Evolutionary conservation across 2,888 invertebrate genomes (phyloP), one percentile per base, ranked within the genome.

Genomic region (Marasmarcha lunaedactyla): DNA sequence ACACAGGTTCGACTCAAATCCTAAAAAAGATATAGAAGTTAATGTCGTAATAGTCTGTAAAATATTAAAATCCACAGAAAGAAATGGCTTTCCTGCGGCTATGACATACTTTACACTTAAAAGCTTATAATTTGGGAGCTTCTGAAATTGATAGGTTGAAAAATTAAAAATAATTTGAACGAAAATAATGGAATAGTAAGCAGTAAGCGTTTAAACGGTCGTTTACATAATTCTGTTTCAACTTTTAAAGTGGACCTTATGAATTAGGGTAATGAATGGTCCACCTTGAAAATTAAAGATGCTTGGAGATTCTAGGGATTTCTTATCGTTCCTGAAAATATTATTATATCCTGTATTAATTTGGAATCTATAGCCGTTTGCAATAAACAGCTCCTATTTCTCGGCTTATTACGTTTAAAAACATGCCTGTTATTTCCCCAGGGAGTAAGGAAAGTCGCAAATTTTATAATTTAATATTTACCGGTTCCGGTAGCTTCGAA

Each of bases 401-500:
- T 30, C 11, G 10, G 9, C 66, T 71, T 73, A 64, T 68, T 70
- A 57, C 57, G 69, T 74, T 78, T 71, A 70, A 71, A 77, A 79
- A 74, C 71, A 65, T 46, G 60, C 57, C 63, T 58, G 61, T 71
- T 73, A 78, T 79, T 79, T 78, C 79, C 79, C 81, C 20, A 6
- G 73, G 72, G 79, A 61, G 45, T 48, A 42, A 47, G 55, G 54
- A 59, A 68, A 67, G 76, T 78, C 77, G 74, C 73, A 58, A 68
- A 60, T 69, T 73, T 74, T 65, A 70, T 76, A 79, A 81, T 72
- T 78, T 77, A 76, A 73, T 79, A 79, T 78, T 66, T 67, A 66
- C 65, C 65, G 71, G 71, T 67, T 64, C 20, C 20, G 59, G 63
- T 64, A 65, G 59, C 71, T 76, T 73, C 20, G 20, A 7, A 63